Percentiles rank a stretch among this genome's conserved stretches.
Conservation (phyloP, 2,888 invertebrate species). For the Odontocolon sp. region DNA sequence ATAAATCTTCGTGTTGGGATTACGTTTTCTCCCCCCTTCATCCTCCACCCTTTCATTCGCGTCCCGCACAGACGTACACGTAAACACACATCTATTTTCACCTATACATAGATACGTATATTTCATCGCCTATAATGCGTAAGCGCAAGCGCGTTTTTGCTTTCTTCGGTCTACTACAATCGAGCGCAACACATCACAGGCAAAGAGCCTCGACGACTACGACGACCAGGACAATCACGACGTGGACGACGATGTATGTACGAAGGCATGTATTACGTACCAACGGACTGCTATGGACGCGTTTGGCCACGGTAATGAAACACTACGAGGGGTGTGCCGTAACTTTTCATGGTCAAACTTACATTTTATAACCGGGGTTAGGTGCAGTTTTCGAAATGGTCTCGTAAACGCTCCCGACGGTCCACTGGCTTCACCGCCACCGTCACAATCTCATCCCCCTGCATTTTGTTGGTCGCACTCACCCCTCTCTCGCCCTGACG, state of each 20-base stretch:
- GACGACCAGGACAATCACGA: not conserved
- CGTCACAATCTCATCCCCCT: not conserved
- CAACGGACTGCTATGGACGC: slow-evolving; percentile 12
- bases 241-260: not conserved
- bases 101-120: slow-evolving; percentile 5
- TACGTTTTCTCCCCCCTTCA: slow-evolving; percentile 43
- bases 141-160: slow-evolving; percentile 16
- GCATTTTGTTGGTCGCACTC: slow-evolving; percentile 4
- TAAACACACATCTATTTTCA: slow-evolving; percentile 6
- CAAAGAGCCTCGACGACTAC: not conserved
- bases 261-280: not conserved
- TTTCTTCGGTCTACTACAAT: not conserved
- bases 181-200: not conserved
- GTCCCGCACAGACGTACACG: not conserved
- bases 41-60: not conserved
- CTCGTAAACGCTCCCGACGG: slow-evolving; percentile 41
- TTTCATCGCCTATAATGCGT: not conserved
- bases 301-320: slow-evolving; percentile 39
- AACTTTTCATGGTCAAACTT: slow-evolving; percentile 61
- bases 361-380: slow-evolving; percentile 54
- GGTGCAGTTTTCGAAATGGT: slow-evolving; percentile 49
- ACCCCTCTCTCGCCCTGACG: not conserved
- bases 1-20: slow-evolving; percentile 58
- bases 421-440: not conserved
- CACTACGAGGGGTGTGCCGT: slow-evolving; percentile 42